These are phyloP conservation scores for Ecdyonurus torrentis DNA, from an alignment of 2,888 invertebrate genomes.

Conservation along the genomic window DNA sequence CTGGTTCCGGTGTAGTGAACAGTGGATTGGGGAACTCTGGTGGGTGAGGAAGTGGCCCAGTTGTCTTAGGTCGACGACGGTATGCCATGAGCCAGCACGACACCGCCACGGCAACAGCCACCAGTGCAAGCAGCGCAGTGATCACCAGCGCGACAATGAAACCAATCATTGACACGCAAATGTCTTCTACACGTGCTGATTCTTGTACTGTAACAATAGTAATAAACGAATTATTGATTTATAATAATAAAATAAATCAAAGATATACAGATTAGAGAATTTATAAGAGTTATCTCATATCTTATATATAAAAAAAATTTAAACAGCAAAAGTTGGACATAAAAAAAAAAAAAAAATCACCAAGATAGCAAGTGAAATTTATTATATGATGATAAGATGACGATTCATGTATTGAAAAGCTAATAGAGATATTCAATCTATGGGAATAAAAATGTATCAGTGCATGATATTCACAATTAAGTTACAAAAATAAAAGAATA, in stretches of 20 bases:
- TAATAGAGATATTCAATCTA: no score
- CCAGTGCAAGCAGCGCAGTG: conserved; percentile 77
- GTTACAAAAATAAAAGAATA: no score
- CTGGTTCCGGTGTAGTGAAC: conserved; percentile 65
- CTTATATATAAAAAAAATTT: no score
- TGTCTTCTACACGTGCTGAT: conserved; percentile 51
- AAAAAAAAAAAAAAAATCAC: no score
- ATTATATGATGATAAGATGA: no score
- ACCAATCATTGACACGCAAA: conserved; percentile 86
- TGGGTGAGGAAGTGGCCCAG: conserved; percentile 84
- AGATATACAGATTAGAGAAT: neutral
- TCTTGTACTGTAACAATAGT: conserved; percentile 16
- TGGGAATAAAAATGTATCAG: no score
- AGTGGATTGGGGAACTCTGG: conserved; percentile 90
- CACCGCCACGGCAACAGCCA: conserved; percentile 86
- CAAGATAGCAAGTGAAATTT: no score
- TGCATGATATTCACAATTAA: no score
- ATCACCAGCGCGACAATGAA: conserved; percentile 83
- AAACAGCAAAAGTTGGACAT: no score
- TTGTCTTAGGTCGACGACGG: conserved; percentile 66
- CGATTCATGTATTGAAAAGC: no score
- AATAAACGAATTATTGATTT: neutral
- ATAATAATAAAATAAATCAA: neutral
- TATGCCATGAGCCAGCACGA: conserved; percentile 94
- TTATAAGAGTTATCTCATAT: no score